These are phyloP conservation scores for Melinaea marsaeus DNA, from an alignment of 2,888 invertebrate genomes.

Conservation along the genomic window DNA sequence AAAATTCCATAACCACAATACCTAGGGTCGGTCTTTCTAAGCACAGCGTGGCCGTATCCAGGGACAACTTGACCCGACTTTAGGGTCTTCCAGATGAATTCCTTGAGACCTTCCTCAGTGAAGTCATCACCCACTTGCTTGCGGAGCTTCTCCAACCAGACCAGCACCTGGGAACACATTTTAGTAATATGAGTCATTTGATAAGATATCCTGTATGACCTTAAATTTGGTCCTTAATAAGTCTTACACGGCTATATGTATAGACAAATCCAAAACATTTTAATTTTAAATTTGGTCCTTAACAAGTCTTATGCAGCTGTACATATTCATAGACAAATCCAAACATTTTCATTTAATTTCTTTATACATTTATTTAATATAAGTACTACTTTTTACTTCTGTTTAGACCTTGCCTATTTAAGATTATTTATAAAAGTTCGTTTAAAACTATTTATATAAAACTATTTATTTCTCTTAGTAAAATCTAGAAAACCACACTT, in stretches of 20 bases:
- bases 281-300: too few relatives aligned
- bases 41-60: conserved; percentile 97
- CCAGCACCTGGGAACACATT: conserved; percentile 80
- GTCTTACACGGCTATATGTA: too few relatives aligned
- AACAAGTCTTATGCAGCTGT: too few relatives aligned
- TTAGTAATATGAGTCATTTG: background rate
- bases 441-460: conserved; percentile 28
- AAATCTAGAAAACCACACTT: background rate
- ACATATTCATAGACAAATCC: too few relatives aligned
- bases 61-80: conserved; percentile 98
- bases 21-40: conserved; percentile 95
- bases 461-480: too few relatives aligned
- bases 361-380: too few relatives aligned
- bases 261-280: too few relatives aligned
- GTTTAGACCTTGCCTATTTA: too few relatives aligned
- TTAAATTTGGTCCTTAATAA: too few relatives aligned
- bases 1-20: conserved; percentile 30
- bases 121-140: conserved; percentile 90
- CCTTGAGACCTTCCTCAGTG: conserved; percentile 93
- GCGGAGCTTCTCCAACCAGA: conserved; percentile 95
- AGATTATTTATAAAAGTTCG: too few relatives aligned
- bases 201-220: background rate
- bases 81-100: conserved; percentile 98
- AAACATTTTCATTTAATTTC: too few relatives aligned
- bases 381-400: too few relatives aligned